Evolutionary conservation across 2,888 invertebrate species (phyloP).

Genomic region (Drosophila ochracea): DNA sequence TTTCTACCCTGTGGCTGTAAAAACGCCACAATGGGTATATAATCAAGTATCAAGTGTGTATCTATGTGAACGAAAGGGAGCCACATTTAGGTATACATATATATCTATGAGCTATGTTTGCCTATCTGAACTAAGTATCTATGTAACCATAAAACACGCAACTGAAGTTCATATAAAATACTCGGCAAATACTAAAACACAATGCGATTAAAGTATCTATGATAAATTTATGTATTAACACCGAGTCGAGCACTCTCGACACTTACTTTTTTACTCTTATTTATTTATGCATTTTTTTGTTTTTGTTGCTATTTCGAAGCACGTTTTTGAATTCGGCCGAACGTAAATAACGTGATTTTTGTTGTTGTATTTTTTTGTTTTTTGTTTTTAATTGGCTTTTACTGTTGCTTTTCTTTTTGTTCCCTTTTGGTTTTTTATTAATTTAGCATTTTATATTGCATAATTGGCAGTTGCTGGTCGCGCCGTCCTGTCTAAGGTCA

Average conservation of each 20-base stretch:
- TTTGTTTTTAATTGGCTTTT: constrained; percentile 16
- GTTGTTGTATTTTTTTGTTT: constrained; percentile 13
- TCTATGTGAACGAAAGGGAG: neutral
- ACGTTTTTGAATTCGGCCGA: constrained; percentile 56
- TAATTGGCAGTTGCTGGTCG: constrained; percentile 62
- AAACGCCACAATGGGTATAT: constrained; percentile 2
- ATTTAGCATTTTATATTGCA: constrained; percentile 66
- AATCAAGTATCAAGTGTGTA: constrained; percentile 1
- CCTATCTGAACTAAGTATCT: neutral
- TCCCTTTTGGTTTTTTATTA: constrained; percentile 41
- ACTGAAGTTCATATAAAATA: neutral
- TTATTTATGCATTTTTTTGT: constrained; percentile 2
- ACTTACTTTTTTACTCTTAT: neutral
- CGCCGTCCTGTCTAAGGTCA: constrained; percentile 50
- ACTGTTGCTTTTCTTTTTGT: constrained; percentile 12
- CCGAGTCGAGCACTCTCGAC: constrained; percentile 3
- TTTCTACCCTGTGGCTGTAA: constrained; percentile 4
- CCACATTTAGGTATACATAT: neutral
- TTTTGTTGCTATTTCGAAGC: constrained; percentile 23
- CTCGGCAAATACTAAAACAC: neutral
- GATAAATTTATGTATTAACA: neutral
- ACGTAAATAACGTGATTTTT: constrained; percentile 59
- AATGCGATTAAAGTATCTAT: neutral
- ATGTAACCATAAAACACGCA: neutral
- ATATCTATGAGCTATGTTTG: neutral